Conservation (phyloP, 2,888 invertebrate genomes). For the Oligia strigilis region DNA sequence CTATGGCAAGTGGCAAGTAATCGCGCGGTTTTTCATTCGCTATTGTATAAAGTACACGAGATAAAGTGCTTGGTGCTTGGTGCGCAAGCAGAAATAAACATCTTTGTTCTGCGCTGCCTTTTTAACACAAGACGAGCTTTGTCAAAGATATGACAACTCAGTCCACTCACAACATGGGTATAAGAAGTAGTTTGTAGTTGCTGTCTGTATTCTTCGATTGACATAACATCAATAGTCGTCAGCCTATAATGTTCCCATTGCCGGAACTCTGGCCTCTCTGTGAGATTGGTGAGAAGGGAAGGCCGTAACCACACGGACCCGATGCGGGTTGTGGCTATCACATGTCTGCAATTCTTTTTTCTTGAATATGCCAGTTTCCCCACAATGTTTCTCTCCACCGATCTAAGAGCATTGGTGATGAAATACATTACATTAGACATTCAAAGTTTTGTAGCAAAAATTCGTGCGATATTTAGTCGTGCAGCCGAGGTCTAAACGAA, state of each 20-base stretch:
- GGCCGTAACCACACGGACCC: background rate
- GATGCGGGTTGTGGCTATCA: background rate
- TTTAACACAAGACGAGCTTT: background rate
- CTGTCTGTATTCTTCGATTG: background rate
- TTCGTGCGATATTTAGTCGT: background rate
- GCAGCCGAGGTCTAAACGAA: background rate
- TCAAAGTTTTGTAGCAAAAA: background rate
- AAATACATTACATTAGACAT: background rate
- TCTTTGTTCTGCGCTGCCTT: background rate
- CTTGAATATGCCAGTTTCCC: background rate
- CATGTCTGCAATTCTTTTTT: background rate
- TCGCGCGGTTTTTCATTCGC: background rate
- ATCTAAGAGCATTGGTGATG: background rate
- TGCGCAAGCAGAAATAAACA: too few species aligned
- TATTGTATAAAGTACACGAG: background rate
- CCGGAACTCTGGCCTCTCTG: background rate
- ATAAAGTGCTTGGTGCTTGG: too few species aligned
- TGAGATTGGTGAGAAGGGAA: background rate
- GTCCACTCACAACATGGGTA: background rate
- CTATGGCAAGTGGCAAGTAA: background rate
- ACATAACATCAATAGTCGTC: background rate
- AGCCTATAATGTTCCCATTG: background rate
- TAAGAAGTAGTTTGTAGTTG: background rate
- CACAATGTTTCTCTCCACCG: background rate
- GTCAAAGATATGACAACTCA: background rate